Base-by-base conservation (phyloP, 2,888 invertebrate genomes). In the Drosophila ustulata region DNA sequence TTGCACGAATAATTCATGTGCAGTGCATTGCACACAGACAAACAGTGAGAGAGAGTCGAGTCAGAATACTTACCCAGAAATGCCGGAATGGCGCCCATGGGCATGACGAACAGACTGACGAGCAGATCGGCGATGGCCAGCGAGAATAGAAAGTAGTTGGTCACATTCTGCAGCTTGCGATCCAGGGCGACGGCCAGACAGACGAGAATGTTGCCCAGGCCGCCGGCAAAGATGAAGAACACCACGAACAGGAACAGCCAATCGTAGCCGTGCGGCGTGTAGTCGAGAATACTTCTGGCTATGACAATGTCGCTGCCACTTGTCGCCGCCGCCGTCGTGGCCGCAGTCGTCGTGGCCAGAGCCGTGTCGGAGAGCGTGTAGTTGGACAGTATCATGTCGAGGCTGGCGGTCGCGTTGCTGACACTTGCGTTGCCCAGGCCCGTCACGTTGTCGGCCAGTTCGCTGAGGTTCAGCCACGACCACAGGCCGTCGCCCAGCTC, bases 71-170 rank as follows among this genome's bases (percentile, higher is more conserved):
- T 92, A 98, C 98, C 98, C 89, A 97, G 93, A 93, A 98, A 97
- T 90, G 98, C 98, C 30, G 97, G 97, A 85, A 98, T 96, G 39
- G 98, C 98, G 68, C 97, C 97, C 92, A 98, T 94, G 3, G 98
- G 98, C 98, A 99, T 99, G 63, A 98, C 98, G 90, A 98, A 96
- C 73, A 98, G 93, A 89, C 97, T 98, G 90, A 98, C 98, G 72
- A 98, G 94, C 66, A 98, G 94, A 93, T 99, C 98, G 57, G 98
- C 98, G 59, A 98, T 96, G 47, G 98, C 98, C 91, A 99, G 93
- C 25, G 98, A 98, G 86, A 98, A 94, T 72, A 98, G 94, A 92
- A 98, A 98, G 93, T 98, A 98, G 93, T 98, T 99, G 75, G 98
- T 98, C 77, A 98, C 97, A 93, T 98, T 98, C 93, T 98, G 98